A percentile compares a stretch with the other conserved stretches of the same genome.
Evolutionary conservation across 2,888 invertebrate species (phyloP).

Genomic region (Melanchra persicariae): DNA sequence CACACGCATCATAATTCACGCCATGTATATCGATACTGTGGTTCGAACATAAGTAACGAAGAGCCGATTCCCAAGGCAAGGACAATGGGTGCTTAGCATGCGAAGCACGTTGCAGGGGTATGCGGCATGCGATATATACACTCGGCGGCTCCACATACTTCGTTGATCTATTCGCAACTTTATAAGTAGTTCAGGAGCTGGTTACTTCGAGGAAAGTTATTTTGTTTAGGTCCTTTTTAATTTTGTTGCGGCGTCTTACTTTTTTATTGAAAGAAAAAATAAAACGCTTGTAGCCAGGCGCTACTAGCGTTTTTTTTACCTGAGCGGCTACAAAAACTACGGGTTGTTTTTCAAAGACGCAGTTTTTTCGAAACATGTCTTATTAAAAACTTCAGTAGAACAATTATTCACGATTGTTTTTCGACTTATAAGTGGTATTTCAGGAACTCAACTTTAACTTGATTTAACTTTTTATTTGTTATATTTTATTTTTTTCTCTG

Average conservation of each 20-base stretch:
- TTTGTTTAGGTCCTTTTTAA: not conserved
- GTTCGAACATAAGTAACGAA: slow-evolving; percentile 68
- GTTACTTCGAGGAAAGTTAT: not conserved
- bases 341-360: no score
- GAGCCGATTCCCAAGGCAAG: slow-evolving; percentile 70
- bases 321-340: no score
- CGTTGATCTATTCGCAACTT: slow-evolving; percentile 51
- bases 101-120: slow-evolving; percentile 68
- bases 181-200: slow-evolving; percentile 33
- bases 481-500: no score
- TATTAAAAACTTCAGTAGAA: no score
- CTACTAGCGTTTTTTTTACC: no score
- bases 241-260: not conserved
- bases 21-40: slow-evolving; percentile 56
- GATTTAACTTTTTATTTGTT: no score
- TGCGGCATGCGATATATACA: slow-evolving; percentile 60
- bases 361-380: no score
- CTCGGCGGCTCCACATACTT: slow-evolving; percentile 39
- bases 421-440: no score
- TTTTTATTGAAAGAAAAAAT: not conserved
- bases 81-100: slow-evolving; percentile 73
- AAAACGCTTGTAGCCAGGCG: no score
- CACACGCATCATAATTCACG: slow-evolving; percentile 61
- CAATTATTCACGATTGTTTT: no score
- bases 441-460: no score